Base-by-base conservation (phyloP, 2,113 vertebrate genomes). In the Raja brachyura region DNA sequence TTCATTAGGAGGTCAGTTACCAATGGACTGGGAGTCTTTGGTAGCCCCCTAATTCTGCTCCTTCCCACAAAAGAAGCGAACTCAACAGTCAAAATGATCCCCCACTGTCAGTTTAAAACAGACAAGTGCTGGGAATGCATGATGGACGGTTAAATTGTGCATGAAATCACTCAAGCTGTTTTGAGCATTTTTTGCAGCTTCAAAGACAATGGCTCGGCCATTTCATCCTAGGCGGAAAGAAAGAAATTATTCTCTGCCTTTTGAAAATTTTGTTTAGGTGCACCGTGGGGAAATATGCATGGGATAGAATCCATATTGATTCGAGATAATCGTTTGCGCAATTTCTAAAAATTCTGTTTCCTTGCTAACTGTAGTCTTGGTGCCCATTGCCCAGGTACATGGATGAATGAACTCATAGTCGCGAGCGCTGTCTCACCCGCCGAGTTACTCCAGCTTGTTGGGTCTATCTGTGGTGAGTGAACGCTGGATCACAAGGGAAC, bases 141-240 rank as follows among this genome's bases (percentile, higher is more conserved):
- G 83, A 88, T 31, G 83, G 59, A 88, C 83, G 63, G 83, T 63
- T 88, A 88, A 88, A 88, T 88, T 88, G 83, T 63, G 83, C 59
- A 33, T 63, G 59, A 88, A 88, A 66, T 88, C 83, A 63, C 59
- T 88, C 83, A 88, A 88, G 83, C 59, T 63, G 83, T 88, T 66
- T 73, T 31, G 83, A 88, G n/a, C 83, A 88, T 20, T 63, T 48
- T 63, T 66, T 88, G 59, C 59, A 31, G 59, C 11, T 28, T 59
- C 56, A 63, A 88, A 66, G 83, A 88, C 59, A 63, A 63, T 63
- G 28, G 11, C 28, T 86, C 16, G 59, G 14, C 61, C 59, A 16
- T 63, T 63, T 88, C 31, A 66, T 63, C 83, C 83, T 66, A n/a
- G 63, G n/a, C 63, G 28, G n/a, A 63, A 56, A 86, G 25, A 88